Conservation (phyloP, 1,140 invertebrate species). For the Achroia grisella region DNA sequence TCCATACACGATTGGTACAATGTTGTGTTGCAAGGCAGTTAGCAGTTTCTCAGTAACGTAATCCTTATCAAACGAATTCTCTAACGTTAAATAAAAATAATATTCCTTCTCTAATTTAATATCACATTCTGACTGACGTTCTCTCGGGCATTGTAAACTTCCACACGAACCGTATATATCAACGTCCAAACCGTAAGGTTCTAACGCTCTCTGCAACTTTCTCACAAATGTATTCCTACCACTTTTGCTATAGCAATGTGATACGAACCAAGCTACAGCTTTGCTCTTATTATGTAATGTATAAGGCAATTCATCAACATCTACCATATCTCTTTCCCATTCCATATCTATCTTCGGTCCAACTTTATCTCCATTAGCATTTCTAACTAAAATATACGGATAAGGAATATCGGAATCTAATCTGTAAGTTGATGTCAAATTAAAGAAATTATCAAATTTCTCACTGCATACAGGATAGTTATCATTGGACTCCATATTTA, state of each 20-base stretch:
- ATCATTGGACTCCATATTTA: constrained; percentile 69
- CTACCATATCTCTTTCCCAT: constrained; percentile 30
- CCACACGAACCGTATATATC: constrained; percentile 83
- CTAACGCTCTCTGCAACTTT: constrained; percentile 75
- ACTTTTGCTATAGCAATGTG: constrained; percentile 76
- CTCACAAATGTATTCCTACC: constrained; percentile 74
- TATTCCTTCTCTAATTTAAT: constrained; percentile 69
- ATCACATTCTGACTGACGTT: constrained; percentile 49
- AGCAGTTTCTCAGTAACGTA: constrained; percentile 81
- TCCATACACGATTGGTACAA: constrained; percentile 73
- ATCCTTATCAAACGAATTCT: constrained; percentile 77
- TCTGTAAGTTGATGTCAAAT: constrained; percentile 77
- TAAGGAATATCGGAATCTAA: constrained; percentile 71
- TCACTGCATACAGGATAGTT: constrained; percentile 48
- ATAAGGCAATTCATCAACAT: constrained; percentile 18
- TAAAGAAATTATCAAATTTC: constrained; percentile 68
- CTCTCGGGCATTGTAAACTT: constrained; percentile 36
- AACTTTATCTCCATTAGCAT: constrained; percentile 37
- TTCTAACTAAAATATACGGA: constrained; percentile 65
- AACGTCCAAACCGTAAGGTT: constrained; percentile 51
- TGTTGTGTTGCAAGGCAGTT: constrained; percentile 60
- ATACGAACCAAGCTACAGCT: constrained; percentile 79
- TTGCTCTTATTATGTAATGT: constrained; percentile 54
- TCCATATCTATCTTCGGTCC: constrained; percentile 47
- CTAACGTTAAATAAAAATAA: constrained; percentile 81